Evolutionary conservation across 2,113 vertebrate genomes (phyloP).

Genomic region (Proteles cristata): DNA sequence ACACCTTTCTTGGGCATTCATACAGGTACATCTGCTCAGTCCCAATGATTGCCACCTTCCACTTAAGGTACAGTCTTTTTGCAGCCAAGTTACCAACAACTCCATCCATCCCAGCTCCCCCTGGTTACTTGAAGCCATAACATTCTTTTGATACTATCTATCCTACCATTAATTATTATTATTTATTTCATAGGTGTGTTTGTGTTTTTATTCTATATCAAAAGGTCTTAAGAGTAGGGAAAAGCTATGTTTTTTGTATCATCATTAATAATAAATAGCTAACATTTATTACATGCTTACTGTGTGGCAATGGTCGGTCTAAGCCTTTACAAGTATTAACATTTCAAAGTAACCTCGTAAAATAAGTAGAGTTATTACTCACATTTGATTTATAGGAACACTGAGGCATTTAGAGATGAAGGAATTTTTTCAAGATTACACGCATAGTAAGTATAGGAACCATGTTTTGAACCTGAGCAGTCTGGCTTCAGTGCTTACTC

Average conservation of each 20-base stretch:
- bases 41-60: neutral
- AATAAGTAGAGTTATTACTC: neutral
- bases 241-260: neutral
- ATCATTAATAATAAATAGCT: neutral
- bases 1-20: neutral
- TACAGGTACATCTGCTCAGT: neutral
- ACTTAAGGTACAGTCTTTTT: neutral
- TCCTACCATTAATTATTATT: neutral
- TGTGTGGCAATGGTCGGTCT: neutral
- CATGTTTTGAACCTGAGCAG: neutral
- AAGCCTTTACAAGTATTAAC: neutral
- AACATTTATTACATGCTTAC: neutral
- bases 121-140: neutral
- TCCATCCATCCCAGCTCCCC: neutral
- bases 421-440: neutral
- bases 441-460: neutral
- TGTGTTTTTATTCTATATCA: neutral
- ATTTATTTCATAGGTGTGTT: neutral
- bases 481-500: neutral
- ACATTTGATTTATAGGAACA: neutral
- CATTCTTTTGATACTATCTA: neutral
- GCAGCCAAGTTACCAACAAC: neutral
- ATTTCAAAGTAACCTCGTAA: neutral
- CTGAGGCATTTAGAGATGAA: neutral
- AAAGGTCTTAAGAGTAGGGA: neutral